Percentiles rank a stretch among this genome's conserved stretches.
Evolutionary conservation across 2,888 invertebrate species (phyloP).

Genomic region (Polydrusus pterygomalis): DNA sequence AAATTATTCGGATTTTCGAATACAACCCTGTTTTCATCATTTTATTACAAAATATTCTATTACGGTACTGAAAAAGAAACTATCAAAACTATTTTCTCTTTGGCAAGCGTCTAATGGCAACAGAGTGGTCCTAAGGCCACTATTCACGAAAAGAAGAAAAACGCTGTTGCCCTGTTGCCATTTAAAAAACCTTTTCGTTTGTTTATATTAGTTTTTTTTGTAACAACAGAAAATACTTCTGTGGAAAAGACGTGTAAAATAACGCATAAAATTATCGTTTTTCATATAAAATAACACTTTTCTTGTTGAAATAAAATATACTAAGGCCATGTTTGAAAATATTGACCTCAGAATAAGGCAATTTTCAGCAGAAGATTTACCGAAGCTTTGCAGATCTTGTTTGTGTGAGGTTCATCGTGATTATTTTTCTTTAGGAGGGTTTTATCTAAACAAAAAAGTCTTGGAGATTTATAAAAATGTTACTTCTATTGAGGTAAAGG

Average conservation of each 20-base stretch:
- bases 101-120: neutral
- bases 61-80: neutral
- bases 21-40: neutral
- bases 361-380: slow-evolving; percentile 2
- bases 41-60: neutral
- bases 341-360: neutral
- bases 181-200: neutral
- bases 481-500: slow-evolving; percentile 40
- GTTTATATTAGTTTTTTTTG: neutral
- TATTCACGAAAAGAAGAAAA: neutral
- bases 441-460: slow-evolving; percentile 41
- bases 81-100: slow-evolving; percentile 3
- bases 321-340: neutral
- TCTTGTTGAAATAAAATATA: neutral
- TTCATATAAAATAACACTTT: neutral
- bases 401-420: slow-evolving; percentile 34
- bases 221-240: too few relatives aligned
- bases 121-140: neutral
- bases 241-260: slow-evolving; percentile 9
- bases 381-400: slow-evolving; percentile 44
- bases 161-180: neutral
- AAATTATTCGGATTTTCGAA: neutral
- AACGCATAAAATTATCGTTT: neutral
- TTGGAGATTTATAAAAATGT: slow-evolving; percentile 48
- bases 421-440: slow-evolving; percentile 43